Base-by-base conservation (phyloP, 2,888 invertebrate genomes). In the Sceliomorpha sp. region DNA sequence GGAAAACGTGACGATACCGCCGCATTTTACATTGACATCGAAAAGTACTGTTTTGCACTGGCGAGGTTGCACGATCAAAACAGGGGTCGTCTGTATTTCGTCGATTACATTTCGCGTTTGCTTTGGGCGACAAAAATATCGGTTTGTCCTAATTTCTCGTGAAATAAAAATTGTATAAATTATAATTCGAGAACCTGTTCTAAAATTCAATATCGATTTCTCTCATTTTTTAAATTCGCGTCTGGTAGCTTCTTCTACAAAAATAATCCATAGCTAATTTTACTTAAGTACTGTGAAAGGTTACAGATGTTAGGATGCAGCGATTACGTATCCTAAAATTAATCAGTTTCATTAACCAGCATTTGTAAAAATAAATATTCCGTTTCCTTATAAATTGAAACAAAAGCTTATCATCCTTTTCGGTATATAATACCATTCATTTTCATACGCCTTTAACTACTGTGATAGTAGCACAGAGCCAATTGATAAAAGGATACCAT, bases 1-100 rank as follows among this genome's bases (percentile, higher is more conserved):
- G 44, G 37, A 62, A 53, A 62, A 53, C 45, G 34, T 62, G 44
- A 62, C 53, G 51, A 60, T 32, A 26, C 15, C 32, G 40, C n/a
- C 7, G 37, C 27, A 44, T 44, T 36, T 12, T 36, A 17, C n/a
- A 9, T 14, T 27, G 7, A 26, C 44, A 44, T 26, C 0, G 17
- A 42, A 42, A 59, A 42, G 15, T 31, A 39, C 27, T 2, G 20
- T 17, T 1, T 24, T n/a, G n/a, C n/a, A 10, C 10, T 29, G 8
- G 8, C 2, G 12, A 17, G 13, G 20, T 31, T 14, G 31, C 32
- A 31, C 37, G 37, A 20, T 31, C 31, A 13, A 2, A 1, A 26
- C 24, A 34, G 6, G 20, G 14, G 12, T 32, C 12, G 48, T 58
- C 39, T 24, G 47, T 58, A 39, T 48, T 31, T 37, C 26, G 31